Evolutionary conservation across 2,113 vertebrate species (phyloP).

Genomic region (Upupa epops): DNA sequence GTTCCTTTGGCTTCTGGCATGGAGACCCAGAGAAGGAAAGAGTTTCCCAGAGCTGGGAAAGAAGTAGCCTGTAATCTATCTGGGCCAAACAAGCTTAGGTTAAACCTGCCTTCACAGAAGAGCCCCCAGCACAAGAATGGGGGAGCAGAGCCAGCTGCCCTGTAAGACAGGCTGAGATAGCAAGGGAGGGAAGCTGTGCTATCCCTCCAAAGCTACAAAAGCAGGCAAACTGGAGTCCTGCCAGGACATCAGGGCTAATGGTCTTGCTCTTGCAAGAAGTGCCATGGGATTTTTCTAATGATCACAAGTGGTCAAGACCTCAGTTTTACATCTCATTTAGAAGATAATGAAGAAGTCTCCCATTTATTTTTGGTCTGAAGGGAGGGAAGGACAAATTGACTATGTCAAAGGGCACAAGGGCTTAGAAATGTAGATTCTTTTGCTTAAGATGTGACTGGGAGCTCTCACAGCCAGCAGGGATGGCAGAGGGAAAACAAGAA

Average conservation of each 20-base stretch:
- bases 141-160: background rate
- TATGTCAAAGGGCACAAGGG: slow-evolving; percentile 20
- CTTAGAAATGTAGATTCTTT: background rate
- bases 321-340: slow-evolving; percentile 68
- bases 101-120: background rate
- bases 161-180: background rate
- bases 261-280: slow-evolving; percentile 45
- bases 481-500: background rate
- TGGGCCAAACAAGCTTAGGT: fast-evolving
- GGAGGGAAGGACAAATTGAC: slow-evolving; percentile 59
- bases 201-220: slow-evolving; percentile 1
- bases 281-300: slow-evolving; percentile 63
- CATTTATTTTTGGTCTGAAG: slow-evolving; percentile 60
- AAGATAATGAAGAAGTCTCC: slow-evolving; percentile 67
- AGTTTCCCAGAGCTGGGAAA: fast-evolving
- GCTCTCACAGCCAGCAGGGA: background rate
- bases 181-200: background rate
- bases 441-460: background rate
- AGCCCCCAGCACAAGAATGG: background rate
- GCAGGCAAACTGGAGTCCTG: slow-evolving; percentile 43
- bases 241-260: slow-evolving; percentile 63
- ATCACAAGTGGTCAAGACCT: slow-evolving; percentile 64
- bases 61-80: background rate
- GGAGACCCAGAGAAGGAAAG: background rate
- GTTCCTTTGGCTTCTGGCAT: background rate